These are phyloP conservation scores for Julus scandinavius DNA, from an alignment of 2,888 invertebrate genomes.

Conservation along the genomic window DNA sequence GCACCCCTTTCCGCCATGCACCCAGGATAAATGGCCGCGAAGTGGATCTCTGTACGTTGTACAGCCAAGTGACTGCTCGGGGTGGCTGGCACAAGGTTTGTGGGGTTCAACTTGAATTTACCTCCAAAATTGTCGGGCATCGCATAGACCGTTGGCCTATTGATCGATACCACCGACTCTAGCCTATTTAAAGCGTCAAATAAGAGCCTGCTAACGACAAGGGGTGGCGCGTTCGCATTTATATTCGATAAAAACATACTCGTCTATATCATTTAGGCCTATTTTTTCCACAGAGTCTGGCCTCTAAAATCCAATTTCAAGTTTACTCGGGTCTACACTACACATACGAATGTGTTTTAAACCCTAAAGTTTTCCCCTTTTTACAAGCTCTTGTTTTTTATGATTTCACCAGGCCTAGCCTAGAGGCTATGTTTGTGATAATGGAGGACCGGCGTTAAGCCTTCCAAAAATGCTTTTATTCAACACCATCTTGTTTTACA, in stretches of 20 bases:
- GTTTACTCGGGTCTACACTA: no score
- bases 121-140: slow-evolving; percentile 48
- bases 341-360: no score
- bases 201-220: neutral
- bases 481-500: neutral
- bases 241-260: no score
- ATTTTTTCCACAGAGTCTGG: no score
- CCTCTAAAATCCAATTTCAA: no score
- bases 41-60: slow-evolving; percentile 91
- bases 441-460: neutral
- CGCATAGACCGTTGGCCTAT: slow-evolving; percentile 3
- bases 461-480: neutral
- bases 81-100: slow-evolving; percentile 95
- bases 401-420: neutral
- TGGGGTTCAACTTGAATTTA: slow-evolving; percentile 47
- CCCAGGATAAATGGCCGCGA: slow-evolving; percentile 88
- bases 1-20: slow-evolving; percentile 75
- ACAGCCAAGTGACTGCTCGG: slow-evolving; percentile 87
- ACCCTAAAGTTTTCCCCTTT: no score
- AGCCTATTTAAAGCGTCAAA: neutral
- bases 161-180: slow-evolving; percentile 18
- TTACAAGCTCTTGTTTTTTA: no score
- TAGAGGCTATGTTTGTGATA: neutral
- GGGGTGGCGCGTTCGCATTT: neutral
- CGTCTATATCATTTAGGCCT: no score